phyloP scores from a whole-genome alignment of 2,797 vertebrate genomes.

The Manis pentadactyla region DNA sequence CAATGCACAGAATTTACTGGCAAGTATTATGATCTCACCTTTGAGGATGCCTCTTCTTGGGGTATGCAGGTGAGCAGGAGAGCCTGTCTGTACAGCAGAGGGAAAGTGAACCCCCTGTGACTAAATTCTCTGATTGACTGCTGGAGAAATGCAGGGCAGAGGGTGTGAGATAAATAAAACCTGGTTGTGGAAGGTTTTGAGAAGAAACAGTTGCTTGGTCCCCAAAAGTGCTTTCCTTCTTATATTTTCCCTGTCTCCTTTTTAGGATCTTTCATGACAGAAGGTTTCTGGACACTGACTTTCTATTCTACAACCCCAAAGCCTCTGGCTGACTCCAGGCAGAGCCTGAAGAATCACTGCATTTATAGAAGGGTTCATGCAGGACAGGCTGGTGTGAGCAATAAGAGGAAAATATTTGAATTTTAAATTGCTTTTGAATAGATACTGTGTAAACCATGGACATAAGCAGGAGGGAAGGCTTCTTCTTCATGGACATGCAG shows the following conservation, averaged over 20 bases:
- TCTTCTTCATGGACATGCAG: not conserved
- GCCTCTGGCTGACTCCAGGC: not conserved
- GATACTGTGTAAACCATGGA: not conserved
- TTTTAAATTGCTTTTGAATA: conserved; percentile 33
- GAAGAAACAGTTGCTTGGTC: not conserved
- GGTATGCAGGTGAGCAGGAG: not conserved
- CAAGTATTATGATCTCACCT: not conserved
- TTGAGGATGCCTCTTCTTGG: not conserved
- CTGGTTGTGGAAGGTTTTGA: not conserved
- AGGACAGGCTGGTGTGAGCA: not conserved
- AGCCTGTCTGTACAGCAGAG: not conserved
- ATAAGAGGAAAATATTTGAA: not conserved
- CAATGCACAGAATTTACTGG: not conserved
- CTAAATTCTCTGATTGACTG: not conserved
- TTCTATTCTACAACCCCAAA: not conserved
- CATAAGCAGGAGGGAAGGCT: not conserved
- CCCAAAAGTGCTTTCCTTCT: conserved; percentile 13
- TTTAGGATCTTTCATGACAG: not conserved
- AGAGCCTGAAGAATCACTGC: not conserved
- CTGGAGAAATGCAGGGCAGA: not conserved
- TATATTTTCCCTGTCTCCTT: not conserved
- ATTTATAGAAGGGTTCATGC: not conserved
- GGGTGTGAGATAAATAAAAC: not conserved
- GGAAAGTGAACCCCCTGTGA: not conserved
- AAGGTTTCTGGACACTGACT: not conserved